Percentiles rank a stretch among this genome's conserved stretches.
phyloP scores from a whole-genome alignment of 1,140 invertebrate species.

The Aleiodes sp. region DNA sequence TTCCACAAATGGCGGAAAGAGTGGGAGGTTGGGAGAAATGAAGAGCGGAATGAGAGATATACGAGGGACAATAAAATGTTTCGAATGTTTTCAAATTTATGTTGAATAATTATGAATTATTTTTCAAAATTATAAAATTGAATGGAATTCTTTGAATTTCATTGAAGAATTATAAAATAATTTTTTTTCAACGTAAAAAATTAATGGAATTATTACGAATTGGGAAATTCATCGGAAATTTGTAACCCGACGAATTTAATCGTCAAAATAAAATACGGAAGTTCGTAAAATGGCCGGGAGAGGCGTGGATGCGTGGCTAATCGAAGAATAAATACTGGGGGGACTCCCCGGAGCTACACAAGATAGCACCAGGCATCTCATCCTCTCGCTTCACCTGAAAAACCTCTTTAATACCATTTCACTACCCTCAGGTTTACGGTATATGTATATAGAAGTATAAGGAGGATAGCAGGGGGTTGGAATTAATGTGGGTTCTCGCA shows the following conservation, averaged over 20 bases:
- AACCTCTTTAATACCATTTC: conserved; percentile 37
- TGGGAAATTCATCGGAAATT: no score
- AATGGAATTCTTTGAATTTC: no score
- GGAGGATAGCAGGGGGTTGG: conserved; percentile 38
- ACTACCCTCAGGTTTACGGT: conserved; percentile 32
- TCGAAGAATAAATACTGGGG: conserved; percentile 60
- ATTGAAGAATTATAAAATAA: no score
- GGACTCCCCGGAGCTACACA: conserved; percentile 36
- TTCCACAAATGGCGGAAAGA: background rate
- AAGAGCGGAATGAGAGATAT: background rate
- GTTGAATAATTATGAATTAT: no score
- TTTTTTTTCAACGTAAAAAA: no score
- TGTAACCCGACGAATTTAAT: no score
- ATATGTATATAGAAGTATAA: conserved; percentile 23
- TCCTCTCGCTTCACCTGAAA: background rate
- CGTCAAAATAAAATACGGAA: conserved; percentile 4
- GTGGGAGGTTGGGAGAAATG: background rate
- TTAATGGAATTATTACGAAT: no score
- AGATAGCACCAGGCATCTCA: conserved; percentile 34
- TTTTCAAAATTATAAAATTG: no score
- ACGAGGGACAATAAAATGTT: background rate
- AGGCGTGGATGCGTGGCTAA: conserved; percentile 40
- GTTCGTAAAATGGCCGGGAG: no score
- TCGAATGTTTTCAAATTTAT: no score
- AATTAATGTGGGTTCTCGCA: conserved; percentile 55